These are phyloP conservation scores for Tenthredo distinguenda DNA, from an alignment of 2,888 invertebrate genomes.

Conservation along the genomic window DNA sequence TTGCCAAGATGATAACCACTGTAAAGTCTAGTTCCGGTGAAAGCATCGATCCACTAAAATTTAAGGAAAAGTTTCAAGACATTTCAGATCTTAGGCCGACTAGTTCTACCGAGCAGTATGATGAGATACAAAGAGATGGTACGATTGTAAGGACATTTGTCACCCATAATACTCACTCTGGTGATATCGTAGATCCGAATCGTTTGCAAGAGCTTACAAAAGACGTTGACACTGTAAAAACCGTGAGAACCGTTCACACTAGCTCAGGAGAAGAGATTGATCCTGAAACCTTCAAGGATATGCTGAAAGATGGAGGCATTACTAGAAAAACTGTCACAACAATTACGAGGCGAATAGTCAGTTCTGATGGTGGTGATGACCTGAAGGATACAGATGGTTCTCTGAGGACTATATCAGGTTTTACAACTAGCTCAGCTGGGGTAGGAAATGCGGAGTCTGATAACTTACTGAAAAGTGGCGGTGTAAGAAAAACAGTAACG, in stretches of 20 bases:
- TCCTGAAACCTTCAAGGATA: slow-evolving; percentile 59
- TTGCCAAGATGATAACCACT: slow-evolving; percentile 40
- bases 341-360: slow-evolving; percentile 45
- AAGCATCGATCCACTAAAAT: slow-evolving; percentile 45
- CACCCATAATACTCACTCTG: slow-evolving; percentile 30
- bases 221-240: slow-evolving; percentile 29
- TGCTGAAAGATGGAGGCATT: slow-evolving; percentile 70
- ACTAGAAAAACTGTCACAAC: slow-evolving; percentile 53
- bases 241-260: slow-evolving; percentile 32
- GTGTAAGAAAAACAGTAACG: slow-evolving; percentile 30
- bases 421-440: slow-evolving; percentile 37
- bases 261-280: slow-evolving; percentile 44
- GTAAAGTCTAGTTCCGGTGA: slow-evolving; percentile 42
- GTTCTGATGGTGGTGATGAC: slow-evolving; percentile 30
- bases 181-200: slow-evolving; percentile 39
- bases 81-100: slow-evolving; percentile 11
- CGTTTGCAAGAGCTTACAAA: slow-evolving; percentile 21
- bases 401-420: slow-evolving; percentile 17
- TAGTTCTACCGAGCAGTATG: slow-evolving; percentile 32
- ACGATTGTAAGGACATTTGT: slow-evolving; percentile 28
- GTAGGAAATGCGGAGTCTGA: slow-evolving; percentile 58
- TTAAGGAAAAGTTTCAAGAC: slow-evolving; percentile 45
- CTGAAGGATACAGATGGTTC: slow-evolving; percentile 20
- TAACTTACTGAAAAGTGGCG: slow-evolving; percentile 28
- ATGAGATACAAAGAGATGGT: slow-evolving; percentile 36